phyloP scores from a whole-genome alignment of 2,113 vertebrate genomes.

The Anolis sagrei region DNA sequence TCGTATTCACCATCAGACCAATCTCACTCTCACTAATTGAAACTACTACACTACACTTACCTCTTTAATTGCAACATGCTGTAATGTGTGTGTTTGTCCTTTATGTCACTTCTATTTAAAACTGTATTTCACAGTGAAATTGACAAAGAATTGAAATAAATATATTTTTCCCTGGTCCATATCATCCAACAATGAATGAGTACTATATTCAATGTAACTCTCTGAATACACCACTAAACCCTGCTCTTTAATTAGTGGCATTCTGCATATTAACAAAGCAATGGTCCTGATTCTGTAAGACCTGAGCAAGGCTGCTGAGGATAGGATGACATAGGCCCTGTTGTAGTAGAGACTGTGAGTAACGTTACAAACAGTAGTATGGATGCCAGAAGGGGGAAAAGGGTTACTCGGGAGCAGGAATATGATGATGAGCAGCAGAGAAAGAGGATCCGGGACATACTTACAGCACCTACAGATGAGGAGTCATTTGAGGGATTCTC shows the following conservation, averaged over 20 bases:
- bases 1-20: too few species aligned
- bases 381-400: too few species aligned
- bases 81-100: neutral
- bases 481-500: too few species aligned
- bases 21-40: neutral
- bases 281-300: too few species aligned
- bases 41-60: neutral
- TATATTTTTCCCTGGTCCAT: neutral
- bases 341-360: too few species aligned
- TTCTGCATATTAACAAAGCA: neutral
- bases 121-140: neutral
- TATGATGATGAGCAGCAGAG: too few species aligned
- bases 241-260: neutral
- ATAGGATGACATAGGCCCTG: too few species aligned
- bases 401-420: too few species aligned
- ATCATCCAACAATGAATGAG: neutral
- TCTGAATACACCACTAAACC: neutral
- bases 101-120: neutral
- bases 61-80: neutral
- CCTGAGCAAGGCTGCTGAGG: too few species aligned
- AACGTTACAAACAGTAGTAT: too few species aligned
- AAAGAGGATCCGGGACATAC: too few species aligned
- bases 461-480: too few species aligned
- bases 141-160: neutral
- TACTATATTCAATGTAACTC: neutral